Evolutionary conservation across 2,888 invertebrate species (phyloP), one percentile per base, ranked within the genome.

Genomic region (Rotaria magnacalcarata): DNA sequence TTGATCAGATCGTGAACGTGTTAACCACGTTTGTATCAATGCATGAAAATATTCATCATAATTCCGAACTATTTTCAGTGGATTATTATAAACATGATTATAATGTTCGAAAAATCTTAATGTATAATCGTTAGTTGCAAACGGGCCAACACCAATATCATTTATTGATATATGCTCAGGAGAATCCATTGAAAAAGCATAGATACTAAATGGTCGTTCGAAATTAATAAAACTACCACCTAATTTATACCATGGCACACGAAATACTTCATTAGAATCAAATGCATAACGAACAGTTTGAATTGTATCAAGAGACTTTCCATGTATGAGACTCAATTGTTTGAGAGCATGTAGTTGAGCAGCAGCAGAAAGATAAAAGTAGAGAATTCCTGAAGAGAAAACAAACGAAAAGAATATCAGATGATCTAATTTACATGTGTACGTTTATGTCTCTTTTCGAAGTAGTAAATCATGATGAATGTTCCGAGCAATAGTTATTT

Each of bases 231-330:
- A 86, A 50, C 54, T 80, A 56, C 86, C 86, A 85, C 85, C 58
- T 3, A 67, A 14, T 34, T 84, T 85, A 85, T 85, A 86, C 86
- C 86, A 86, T 52, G 85, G 85, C 7, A 86, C 86, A 58, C 84
- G 85, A 52, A 86, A 85, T 27, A 85, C 86, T 84, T 86, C 86
- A 86, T 86, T 86, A n/a, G 85, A 85, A 74, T 86, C 86, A 58
- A 86, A 86, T 34, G 86, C 85, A 47, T 80, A 80, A 47, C 80
- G 80, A 47, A 80, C 80, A 1, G 56, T 86, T 85, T 86, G 85
- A 27, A 86, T 50, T 19, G 85, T 43, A 8, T 86, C 85, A 60
- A 86, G 10, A 52, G 84, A 67, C 34, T 85, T 84, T 14, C 85
- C 56, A 34, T 58, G 50, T 24, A 75, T 75, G 41, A 75, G 56